Evolutionary conservation across 1,140 invertebrate species (phyloP).

Genomic region (Pinna nobilis): DNA sequence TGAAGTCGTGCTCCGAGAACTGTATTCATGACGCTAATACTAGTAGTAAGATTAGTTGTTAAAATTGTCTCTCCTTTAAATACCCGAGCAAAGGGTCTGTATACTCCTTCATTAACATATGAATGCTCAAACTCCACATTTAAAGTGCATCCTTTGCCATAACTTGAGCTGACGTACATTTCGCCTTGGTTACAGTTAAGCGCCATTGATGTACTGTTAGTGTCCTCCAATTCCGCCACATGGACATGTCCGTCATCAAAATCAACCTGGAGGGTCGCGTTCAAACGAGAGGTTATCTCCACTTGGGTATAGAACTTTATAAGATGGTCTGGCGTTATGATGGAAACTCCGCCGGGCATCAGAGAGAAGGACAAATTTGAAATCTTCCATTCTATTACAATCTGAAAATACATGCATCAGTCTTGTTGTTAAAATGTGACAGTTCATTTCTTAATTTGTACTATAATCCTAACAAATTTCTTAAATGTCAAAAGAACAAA

Average conservation of each 20-base stretch:
- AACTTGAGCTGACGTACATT: constrained; percentile 18
- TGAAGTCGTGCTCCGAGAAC: constrained; percentile 21
- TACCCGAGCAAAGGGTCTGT: constrained; percentile 1
- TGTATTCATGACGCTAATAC: constrained; percentile 11
- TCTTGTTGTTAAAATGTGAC: too few species aligned
- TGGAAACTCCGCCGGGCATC: neutral
- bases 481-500: too few species aligned
- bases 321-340: constrained; percentile 2
- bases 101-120: constrained; percentile 13
- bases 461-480: too few species aligned
- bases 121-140: constrained; percentile 25
- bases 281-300: constrained; percentile 19
- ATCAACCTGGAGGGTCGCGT: constrained; percentile 2
- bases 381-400: constrained; percentile 10
- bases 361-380: neutral
- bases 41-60: neutral
- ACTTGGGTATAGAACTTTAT: constrained; percentile 8
- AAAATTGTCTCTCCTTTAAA: neutral
- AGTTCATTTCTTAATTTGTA: too few species aligned
- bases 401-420: too few species aligned
- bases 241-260: constrained; percentile 23
- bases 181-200: constrained; percentile 11
- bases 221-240: constrained; percentile 20
- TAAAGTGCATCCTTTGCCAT: constrained; percentile 17
- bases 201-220: constrained; percentile 25